Percentiles rank a stretch among this genome's conserved stretches.
phyloP scores from a whole-genome alignment of 2,888 invertebrate species.

The Bibio marci region DNA sequence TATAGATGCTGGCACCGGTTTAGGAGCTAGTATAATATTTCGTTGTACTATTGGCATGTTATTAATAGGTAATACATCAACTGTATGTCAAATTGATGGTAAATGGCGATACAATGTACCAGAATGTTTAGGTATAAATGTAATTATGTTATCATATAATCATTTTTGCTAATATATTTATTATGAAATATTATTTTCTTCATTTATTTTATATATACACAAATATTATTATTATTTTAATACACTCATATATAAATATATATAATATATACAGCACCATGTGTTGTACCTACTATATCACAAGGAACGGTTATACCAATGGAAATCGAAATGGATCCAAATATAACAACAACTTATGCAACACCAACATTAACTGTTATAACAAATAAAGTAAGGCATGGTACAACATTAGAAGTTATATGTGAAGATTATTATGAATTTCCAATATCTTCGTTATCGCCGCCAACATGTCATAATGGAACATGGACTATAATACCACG shows the following conservation, averaged over 20 bases:
- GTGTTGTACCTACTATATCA: constrained; percentile 77
- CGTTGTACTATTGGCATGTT: constrained; percentile 86
- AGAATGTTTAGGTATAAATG: constrained; percentile 62
- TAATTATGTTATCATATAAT: constrained; percentile 1
- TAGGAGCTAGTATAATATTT: constrained; percentile 85
- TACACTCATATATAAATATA: too few relatives aligned
- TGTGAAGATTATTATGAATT: constrained; percentile 80
- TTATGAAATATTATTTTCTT: constrained; percentile 3
- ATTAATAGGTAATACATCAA: constrained; percentile 72
- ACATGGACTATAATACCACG: constrained; percentile 89
- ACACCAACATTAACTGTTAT: constrained; percentile 32
- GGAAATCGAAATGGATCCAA: constrained; percentile 22
- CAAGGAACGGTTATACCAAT: constrained; percentile 57
- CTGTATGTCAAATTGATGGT: constrained; percentile 86
- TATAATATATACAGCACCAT: constrained; percentile 80
- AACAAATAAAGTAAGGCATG: constrained; percentile 38
- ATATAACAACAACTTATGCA: constrained; percentile 17
- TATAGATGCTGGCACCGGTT: constrained; percentile 71
- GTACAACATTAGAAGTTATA: constrained; percentile 52
- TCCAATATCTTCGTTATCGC: constrained; percentile 49
- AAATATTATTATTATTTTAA: too few relatives aligned
- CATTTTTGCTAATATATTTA: neutral
- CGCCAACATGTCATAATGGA: constrained; percentile 81
- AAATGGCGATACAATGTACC: constrained; percentile 89
- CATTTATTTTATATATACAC: neutral